Percentiles rank a stretch among this genome's conserved stretches.
These are phyloP conservation scores for Cassiopea andromeda DNA, from an alignment of 30 jellyfish, hydroid and myxozoan species.

Conservation along the genomic window DNA sequence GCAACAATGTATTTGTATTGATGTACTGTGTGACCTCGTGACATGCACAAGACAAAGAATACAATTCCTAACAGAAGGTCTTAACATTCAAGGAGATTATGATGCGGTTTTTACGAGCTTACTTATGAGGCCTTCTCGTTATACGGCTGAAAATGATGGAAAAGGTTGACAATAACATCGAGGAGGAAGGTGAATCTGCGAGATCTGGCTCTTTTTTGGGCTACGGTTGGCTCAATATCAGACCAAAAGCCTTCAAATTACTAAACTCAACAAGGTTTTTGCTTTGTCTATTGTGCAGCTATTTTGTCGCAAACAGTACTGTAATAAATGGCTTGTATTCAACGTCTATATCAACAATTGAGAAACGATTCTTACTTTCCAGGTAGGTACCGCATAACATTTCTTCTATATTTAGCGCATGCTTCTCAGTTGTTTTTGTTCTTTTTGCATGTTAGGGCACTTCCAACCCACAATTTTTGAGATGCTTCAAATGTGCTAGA, in stretches of 20 bases:
- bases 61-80: too few relatives aligned
- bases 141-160: neutral
- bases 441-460: too few relatives aligned
- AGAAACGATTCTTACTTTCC: constrained; percentile 46
- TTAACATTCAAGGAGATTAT: too few relatives aligned
- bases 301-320: constrained; percentile 32
- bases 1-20: too few relatives aligned
- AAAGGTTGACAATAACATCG: neutral
- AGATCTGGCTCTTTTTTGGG: neutral
- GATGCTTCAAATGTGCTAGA: too few relatives aligned
- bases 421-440: too few relatives aligned
- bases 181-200: neutral
- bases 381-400: constrained; percentile 17
- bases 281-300: constrained; percentile 36
- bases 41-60: neutral
- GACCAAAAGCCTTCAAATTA: constrained; percentile 19
- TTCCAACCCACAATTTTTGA: too few relatives aligned
- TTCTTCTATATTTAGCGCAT: too few relatives aligned
- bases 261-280: constrained; percentile 1
- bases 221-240: constrained; percentile 53
- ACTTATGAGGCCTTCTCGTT: too few relatives aligned
- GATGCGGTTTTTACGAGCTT: too few relatives aligned
- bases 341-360: constrained; percentile 57
- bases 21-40: neutral
- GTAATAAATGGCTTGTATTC: constrained; percentile 57